A percentile compares a stretch with the other conserved stretches of the same genome.
Conservation (phyloP, 2,888 invertebrate genomes). For the Melanostoma scalare region DNA sequence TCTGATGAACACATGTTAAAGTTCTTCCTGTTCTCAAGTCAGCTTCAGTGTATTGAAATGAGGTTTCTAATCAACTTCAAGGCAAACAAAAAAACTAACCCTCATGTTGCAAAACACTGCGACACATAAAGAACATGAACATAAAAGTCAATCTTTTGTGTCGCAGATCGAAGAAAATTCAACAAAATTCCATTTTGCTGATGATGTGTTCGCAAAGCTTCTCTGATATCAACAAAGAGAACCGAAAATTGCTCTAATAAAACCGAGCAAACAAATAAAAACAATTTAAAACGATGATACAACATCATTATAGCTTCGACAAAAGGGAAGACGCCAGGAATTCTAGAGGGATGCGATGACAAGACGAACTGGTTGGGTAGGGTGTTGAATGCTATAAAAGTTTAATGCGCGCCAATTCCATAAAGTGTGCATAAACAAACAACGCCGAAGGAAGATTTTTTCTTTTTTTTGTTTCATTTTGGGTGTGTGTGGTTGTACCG, state of each 20-base stretch:
- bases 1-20: constrained; percentile 42
- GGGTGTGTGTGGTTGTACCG: constrained; percentile 12
- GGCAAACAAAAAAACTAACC: neutral
- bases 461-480: neutral
- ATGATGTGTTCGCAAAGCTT: constrained; percentile 10
- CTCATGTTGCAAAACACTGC: constrained; percentile 36
- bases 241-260: constrained; percentile 70
- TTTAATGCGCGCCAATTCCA: constrained; percentile 67
- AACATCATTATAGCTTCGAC: constrained; percentile 66
- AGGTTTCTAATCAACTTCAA: constrained; percentile 16
- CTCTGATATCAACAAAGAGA: constrained; percentile 36
- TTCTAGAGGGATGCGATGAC: constrained; percentile 7
- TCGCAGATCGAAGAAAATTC: constrained; percentile 62
- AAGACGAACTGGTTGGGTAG: constrained; percentile 7
- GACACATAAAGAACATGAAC: constrained; percentile 38
- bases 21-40: neutral
- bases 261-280: constrained; percentile 70
- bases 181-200: constrained; percentile 18
- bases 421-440: constrained; percentile 70
- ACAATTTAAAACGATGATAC: constrained; percentile 72
- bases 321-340: constrained; percentile 27
- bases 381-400: constrained; percentile 50
- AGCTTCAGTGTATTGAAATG: too few relatives aligned
- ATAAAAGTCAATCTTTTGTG: constrained; percentile 71
- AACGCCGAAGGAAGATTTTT: constrained; percentile 32